Percentiles rank a stretch among this genome's conserved stretches.
phyloP scores from a whole-genome alignment of 1,140 invertebrate genomes.

The Tenebrio molitor region DNA sequence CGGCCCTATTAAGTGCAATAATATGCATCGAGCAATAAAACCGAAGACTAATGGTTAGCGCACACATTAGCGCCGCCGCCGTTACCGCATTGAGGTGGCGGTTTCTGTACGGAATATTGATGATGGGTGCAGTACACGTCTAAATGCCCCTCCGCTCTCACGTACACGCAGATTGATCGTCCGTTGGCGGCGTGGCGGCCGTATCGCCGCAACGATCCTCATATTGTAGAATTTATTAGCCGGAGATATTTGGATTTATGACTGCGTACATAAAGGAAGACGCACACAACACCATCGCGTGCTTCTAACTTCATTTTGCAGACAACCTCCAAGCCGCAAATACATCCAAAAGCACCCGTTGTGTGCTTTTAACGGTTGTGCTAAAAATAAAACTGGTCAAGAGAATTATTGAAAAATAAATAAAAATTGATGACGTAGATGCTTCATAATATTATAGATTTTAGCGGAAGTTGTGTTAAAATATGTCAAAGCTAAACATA shows the following conservation, averaged over 20 bases:
- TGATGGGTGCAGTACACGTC: slow-evolving; percentile 29
- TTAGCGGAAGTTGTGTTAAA: too few relatives aligned
- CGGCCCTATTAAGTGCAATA: slow-evolving; percentile 3
- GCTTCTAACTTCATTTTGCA: slow-evolving; percentile 30
- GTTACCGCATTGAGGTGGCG: slow-evolving; percentile 22
- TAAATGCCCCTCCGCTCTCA: slow-evolving; percentile 5
- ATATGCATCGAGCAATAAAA: slow-evolving; percentile 28
- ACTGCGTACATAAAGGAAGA: slow-evolving; percentile 32
- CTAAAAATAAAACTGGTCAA: too few relatives aligned
- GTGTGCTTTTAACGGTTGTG: too few relatives aligned
- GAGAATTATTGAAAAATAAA: too few relatives aligned
- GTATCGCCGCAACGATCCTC: slow-evolving; percentile 23
- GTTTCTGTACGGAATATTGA: slow-evolving; percentile 31
- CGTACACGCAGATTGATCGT: slow-evolving; percentile 36
- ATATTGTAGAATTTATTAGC: slow-evolving; percentile 27
- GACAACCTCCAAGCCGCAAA: background rate
- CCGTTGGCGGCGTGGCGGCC: slow-evolving; percentile 30
- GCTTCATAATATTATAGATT: too few relatives aligned
- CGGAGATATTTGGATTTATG: slow-evolving; percentile 32
- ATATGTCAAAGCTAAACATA: too few relatives aligned
- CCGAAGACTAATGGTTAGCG: slow-evolving; percentile 21
- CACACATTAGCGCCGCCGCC: slow-evolving; percentile 17
- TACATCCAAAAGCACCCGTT: too few relatives aligned
- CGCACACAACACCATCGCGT: slow-evolving; percentile 11
- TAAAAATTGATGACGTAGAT: too few relatives aligned